Evolutionary conservation across 2,888 invertebrate genomes (phyloP).

Genomic region (Portevinia maculata): DNA sequence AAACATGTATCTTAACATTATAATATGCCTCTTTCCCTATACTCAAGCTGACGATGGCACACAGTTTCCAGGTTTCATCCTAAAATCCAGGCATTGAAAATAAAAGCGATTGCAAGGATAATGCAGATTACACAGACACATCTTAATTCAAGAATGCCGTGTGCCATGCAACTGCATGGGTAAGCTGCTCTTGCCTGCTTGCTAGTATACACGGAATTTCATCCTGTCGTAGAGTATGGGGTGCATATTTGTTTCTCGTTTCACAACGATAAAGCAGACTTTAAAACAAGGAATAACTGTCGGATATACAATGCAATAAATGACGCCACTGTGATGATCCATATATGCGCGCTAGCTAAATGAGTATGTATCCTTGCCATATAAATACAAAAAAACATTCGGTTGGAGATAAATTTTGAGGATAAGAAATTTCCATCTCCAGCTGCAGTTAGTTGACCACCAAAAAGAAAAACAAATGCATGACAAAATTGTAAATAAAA

Average conservation of each 20-base stretch:
- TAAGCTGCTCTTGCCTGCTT: constrained; percentile 45
- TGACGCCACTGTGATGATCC: constrained; percentile 73
- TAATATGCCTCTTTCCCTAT: neutral
- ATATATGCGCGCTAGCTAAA: constrained; percentile 25
- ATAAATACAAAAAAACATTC: neutral
- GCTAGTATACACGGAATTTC: constrained; percentile 14
- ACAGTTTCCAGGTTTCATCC: constrained; percentile 65
- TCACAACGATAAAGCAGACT: constrained; percentile 67
- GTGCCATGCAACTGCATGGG: constrained; percentile 41
- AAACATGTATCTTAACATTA: neutral
- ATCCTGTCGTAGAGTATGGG: constrained; percentile 14
- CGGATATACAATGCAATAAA: constrained; percentile 72
- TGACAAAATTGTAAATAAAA: constrained; percentile 9
- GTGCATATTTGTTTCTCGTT: constrained; percentile 43
- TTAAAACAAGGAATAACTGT: constrained; percentile 71
- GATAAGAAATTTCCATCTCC: constrained; percentile 59
- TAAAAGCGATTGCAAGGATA: constrained; percentile 71
- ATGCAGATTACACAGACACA: constrained; percentile 71
- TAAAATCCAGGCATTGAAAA: constrained; percentile 68
- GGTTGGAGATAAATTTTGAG: constrained; percentile 52
- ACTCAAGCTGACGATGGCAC: constrained; percentile 47
- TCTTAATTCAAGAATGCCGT: constrained; percentile 70
- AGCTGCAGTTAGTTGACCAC: constrained; percentile 43
- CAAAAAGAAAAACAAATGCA: constrained; percentile 49
- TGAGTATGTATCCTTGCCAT: too few relatives aligned